Percentiles rank a stretch among this genome's conserved stretches.
Conservation (phyloP, 2,113 vertebrate species). For the Peromyscus californicus region DNA sequence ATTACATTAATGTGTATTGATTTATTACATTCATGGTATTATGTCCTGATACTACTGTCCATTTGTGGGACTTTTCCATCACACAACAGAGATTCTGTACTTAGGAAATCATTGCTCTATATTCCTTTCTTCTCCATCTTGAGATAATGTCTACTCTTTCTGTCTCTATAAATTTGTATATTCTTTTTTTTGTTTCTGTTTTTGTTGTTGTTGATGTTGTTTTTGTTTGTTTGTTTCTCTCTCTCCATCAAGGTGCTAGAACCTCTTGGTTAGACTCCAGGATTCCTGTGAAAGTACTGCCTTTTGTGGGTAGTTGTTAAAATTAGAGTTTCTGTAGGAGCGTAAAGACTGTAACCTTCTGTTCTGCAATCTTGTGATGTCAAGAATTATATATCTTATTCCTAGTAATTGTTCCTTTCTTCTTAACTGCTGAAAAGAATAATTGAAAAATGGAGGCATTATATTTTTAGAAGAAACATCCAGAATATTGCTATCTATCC, state of each 20-base stretch:
- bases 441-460: neutral
- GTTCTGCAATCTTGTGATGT: neutral
- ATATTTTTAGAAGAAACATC: neutral
- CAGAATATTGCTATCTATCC: neutral
- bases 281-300: neutral
- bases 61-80: too few relatives aligned
- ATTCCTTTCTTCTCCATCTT: too few relatives aligned
- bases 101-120: too few relatives aligned
- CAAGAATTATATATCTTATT: neutral
- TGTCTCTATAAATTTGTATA: too few relatives aligned
- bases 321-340: neutral
- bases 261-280: neutral
- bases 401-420: constrained; percentile 48
- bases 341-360: neutral
- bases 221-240: too few relatives aligned
- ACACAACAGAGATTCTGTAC: too few relatives aligned
- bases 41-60: too few relatives aligned
- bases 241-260: neutral
- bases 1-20: too few relatives aligned
- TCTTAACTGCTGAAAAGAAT: constrained; percentile 37
- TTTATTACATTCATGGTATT: too few relatives aligned
- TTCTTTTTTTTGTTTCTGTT: too few relatives aligned
- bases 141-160: too few relatives aligned
- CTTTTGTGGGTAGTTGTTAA: neutral
- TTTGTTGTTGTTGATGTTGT: too few relatives aligned